Evolutionary conservation across 2,888 invertebrate genomes (phyloP), one percentile per base, ranked within the genome.

Genomic region (Thereva nobilitata): DNA sequence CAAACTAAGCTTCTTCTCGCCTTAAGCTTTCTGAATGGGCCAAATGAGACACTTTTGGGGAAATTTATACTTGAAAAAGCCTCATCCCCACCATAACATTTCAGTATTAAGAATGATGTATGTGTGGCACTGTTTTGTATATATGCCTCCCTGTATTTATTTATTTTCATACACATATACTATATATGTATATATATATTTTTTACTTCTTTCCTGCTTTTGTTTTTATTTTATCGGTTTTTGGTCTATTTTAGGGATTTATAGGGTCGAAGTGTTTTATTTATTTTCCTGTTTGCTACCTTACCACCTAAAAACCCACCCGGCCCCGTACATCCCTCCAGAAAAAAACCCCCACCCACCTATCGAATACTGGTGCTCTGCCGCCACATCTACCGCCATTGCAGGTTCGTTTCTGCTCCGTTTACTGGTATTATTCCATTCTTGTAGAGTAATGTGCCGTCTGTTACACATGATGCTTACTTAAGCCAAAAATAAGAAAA

Each of bases 21-120:
- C 45, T 44, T 64, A 64, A 64, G 64, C 64, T 38, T 53, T 50
- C 44, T 64, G 45, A 54, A 64, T 64, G 45, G 64, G 53, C 64
- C 52, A 64, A 64, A 64, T 64, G 64, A 64, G 64, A 64, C 54
- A 64, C 64, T 64, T 64, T 23, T 64, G 53, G 37, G 45, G 37
- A 64, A 64, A 64, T 64, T 64, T 64, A 64, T 64, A 41, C 42
- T 37, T n/a, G 40, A 49, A 63, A 34, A 44, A 23, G 23, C 45
- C 57, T 37, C 57, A 45, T 45, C 57, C 45, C 45, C 41, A 47
- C 57, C 9, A 57, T 45, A 44, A 57, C 57, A 57, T 57, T 57
- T 45, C 45, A 57, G 45, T 45, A 57, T 57, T 57, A 57, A 45
- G 57, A 57, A 45, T 57, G 57, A 57, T 57, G 45, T 57, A 57